Conservation (phyloP, 2,888 invertebrate genomes). For the Callyntrura guangdongensis region DNA sequence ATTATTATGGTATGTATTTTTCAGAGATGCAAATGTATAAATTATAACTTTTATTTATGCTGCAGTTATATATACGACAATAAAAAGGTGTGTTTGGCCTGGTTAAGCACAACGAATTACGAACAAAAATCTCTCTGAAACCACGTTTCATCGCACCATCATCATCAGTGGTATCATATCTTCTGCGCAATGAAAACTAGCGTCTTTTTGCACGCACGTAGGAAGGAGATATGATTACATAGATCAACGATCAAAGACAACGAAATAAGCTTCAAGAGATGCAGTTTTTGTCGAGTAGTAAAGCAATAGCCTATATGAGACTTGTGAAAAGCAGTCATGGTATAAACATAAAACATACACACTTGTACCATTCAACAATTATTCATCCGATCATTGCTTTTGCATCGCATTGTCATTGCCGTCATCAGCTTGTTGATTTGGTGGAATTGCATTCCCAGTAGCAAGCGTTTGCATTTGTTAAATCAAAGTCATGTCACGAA, state of each 20-base stretch:
- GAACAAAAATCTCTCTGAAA: neutral
- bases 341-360: no score
- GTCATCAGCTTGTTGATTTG: neutral
- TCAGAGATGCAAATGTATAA: no score
- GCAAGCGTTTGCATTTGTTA: slow-evolving; percentile 1
- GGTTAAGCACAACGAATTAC: slow-evolving; percentile 60
- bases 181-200: neutral
- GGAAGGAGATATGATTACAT: neutral
- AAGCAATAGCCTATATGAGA: no score
- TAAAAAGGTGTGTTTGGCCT: slow-evolving; percentile 66
- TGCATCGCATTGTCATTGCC: slow-evolving; percentile 54
- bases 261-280: neutral
- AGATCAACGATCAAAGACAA: neutral
- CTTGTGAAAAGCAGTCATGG: no score
- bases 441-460: neutral
- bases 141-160: neutral
- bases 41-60: neutral
- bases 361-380: neutral
- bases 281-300: no score
- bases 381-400: slow-evolving; percentile 12
- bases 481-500: slow-evolving; percentile 44
- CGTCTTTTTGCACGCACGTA: neutral
- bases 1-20: no score
- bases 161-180: neutral
- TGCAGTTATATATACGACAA: neutral